A percentile compares a stretch with the other conserved stretches of the same genome.
phyloP scores from a whole-genome alignment of 2,113 vertebrate genomes.

The Ochotona curzoniae region DNA sequence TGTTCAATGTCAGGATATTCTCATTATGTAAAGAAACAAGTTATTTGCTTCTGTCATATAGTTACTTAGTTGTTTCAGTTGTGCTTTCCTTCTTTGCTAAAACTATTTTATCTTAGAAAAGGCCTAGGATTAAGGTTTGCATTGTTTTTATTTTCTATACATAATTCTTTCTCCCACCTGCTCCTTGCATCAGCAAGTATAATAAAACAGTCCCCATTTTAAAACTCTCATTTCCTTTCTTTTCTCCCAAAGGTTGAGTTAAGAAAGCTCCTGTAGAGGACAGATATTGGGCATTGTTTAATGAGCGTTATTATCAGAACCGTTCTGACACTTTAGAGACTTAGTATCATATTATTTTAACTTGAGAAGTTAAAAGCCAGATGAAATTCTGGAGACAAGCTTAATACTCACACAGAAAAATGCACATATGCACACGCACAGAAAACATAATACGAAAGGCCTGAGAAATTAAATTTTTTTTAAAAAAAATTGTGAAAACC shows the following conservation, averaged over 20 bases:
- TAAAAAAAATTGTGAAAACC: neutral
- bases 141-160: neutral
- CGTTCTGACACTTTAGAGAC: neutral
- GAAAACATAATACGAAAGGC: neutral
- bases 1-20: neutral
- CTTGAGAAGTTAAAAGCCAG: conserved; percentile 22
- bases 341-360: conserved; percentile 1
- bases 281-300: neutral
- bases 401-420: neutral
- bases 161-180: neutral
- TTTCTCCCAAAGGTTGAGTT: neutral
- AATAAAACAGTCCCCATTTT: neutral
- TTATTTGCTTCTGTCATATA: neutral
- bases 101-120: conserved; percentile 34
- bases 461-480: conserved; percentile 6
- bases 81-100: conserved; percentile 27
- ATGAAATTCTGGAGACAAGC: neutral
- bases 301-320: neutral
- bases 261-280: neutral
- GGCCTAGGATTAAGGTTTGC: neutral
- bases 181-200: neutral
- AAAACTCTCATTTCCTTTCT: neutral
- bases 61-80: neutral
- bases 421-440: neutral
- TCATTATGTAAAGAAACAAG: neutral